Base-by-base conservation (phyloP, 2,113 vertebrate species). In the Strix aluco region DNA sequence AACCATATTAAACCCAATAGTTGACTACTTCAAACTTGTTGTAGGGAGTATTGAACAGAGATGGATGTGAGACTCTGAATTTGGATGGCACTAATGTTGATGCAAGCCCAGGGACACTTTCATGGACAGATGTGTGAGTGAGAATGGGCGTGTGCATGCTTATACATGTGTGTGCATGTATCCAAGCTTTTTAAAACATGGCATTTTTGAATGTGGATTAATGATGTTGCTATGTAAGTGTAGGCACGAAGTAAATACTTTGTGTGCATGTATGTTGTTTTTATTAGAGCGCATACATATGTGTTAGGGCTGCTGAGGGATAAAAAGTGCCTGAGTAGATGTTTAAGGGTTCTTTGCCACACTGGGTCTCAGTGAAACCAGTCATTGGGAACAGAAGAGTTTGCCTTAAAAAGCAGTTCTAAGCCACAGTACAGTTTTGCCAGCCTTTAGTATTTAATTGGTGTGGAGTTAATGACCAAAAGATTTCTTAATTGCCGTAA, bases 401-500 rank as follows among this genome's bases (percentile, higher is more conserved):
- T 95, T 54, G 14, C 66, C 78, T 79, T 75, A 55, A 70, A 89
- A 81, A 89, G 36, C 58, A 61, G 4, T 72, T 77, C 46, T 70
- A 86, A 91, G 69, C 54, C n/a, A 47, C 38, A 20, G 91, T 20
- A 36, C 4, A 3, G 32, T 95, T 95, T 82, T 95, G 49, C 71
- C 86, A 92, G 44, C 81, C 77, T 87, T 92, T 82, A 62, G 70
- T 58, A 62, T 92, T 95, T 95, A 97, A 95, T 94, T 97, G 95
- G 92, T 95, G 81, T 97, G 95, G 81, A 95, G 86, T 97, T 97
- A 97, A 96, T 91, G 94, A 96, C 92, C 89, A 96, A 85, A 95
- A 94, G 94, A 92, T 97, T 97, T 95, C 84, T 97, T 97, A 97
- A 97, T 97, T 96, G 95, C 94, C 6, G 5, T 96, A 95, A 95